Evolutionary conservation across 2,888 invertebrate species (phyloP).

Genomic region (Ophioninae sp.): DNA sequence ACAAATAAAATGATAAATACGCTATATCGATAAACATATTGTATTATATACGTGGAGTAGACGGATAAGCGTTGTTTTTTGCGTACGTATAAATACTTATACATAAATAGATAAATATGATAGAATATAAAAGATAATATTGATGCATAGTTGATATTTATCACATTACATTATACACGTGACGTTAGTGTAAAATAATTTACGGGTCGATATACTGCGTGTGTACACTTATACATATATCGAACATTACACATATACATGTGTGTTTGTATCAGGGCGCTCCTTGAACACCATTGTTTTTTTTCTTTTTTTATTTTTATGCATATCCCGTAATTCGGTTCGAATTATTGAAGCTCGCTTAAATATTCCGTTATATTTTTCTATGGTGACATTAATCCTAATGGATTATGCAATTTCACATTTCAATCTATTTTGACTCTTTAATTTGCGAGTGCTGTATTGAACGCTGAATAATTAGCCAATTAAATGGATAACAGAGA

Average conservation of each 20-base stretch:
- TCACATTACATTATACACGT: conserved; percentile 62
- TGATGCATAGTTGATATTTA: conserved; percentile 62
- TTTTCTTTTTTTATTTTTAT: too few species aligned
- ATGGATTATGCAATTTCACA: too few species aligned
- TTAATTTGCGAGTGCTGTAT: too few species aligned
- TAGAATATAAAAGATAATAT: conserved; percentile 62
- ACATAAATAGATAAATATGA: conserved; percentile 59
- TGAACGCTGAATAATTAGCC: background rate
- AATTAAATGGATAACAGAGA: too few species aligned
- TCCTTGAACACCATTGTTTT: too few species aligned
- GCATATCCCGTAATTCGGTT: too few species aligned
- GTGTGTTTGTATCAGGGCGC: conserved; percentile 40
- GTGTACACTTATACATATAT: conserved; percentile 38
- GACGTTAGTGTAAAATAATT: conserved; percentile 60
- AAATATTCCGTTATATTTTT: too few species aligned
- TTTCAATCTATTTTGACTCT: too few species aligned
- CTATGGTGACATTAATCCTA: too few species aligned
- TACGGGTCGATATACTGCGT: conserved; percentile 42
- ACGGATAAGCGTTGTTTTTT: conserved; percentile 37
- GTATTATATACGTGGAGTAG: conserved; percentile 33
- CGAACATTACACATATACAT: conserved; percentile 51
- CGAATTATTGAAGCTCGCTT: too few species aligned
- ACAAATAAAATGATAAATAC: conserved; percentile 20
- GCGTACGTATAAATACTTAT: conserved; percentile 49
- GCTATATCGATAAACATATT: conserved; percentile 41